A percentile compares a stretch with the other conserved stretches of the same genome.
Evolutionary conservation across 1,140 invertebrate genomes (phyloP).

Genomic region (Diorhabda sublineata): DNA sequence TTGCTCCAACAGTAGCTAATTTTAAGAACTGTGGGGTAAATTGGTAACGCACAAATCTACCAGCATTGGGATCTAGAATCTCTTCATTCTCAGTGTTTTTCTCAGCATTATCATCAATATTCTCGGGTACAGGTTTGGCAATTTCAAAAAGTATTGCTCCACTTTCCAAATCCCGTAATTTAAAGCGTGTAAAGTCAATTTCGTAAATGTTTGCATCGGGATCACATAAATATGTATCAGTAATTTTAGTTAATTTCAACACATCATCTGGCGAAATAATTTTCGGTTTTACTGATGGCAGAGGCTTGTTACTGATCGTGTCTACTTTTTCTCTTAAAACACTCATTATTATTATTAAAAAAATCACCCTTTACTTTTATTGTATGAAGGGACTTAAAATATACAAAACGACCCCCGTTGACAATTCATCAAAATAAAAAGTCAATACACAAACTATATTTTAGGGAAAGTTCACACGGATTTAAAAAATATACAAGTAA

Average conservation of each 20-base stretch:
- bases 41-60: constrained; percentile 94
- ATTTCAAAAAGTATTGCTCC: constrained; percentile 95
- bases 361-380: background rate
- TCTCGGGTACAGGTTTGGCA: constrained; percentile 73
- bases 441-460: background rate
- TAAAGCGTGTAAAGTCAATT: constrained; percentile 97
- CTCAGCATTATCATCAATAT: constrained; percentile 63
- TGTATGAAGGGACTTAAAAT: background rate
- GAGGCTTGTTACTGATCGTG: constrained; percentile 31
- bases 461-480: too few species aligned
- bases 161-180: constrained; percentile 92
- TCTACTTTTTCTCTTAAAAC: constrained; percentile 41
- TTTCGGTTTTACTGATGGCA: constrained; percentile 27
- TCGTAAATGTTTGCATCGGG: constrained; percentile 95
- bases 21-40: constrained; percentile 96
- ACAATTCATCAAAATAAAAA: constrained; percentile 9
- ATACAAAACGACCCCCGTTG: constrained; percentile 1
- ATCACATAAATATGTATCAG: constrained; percentile 80
- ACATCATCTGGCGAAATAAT: constrained; percentile 60
- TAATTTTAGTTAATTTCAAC: constrained; percentile 57
- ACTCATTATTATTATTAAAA: constrained; percentile 33
- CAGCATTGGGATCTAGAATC: constrained; percentile 79
- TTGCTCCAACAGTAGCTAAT: constrained; percentile 91
- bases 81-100: constrained; percentile 58
- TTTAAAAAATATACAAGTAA: too few species aligned